These are phyloP conservation scores for Hecatera dysodea DNA, from an alignment of 2,888 invertebrate species.

Conservation along the genomic window DNA sequence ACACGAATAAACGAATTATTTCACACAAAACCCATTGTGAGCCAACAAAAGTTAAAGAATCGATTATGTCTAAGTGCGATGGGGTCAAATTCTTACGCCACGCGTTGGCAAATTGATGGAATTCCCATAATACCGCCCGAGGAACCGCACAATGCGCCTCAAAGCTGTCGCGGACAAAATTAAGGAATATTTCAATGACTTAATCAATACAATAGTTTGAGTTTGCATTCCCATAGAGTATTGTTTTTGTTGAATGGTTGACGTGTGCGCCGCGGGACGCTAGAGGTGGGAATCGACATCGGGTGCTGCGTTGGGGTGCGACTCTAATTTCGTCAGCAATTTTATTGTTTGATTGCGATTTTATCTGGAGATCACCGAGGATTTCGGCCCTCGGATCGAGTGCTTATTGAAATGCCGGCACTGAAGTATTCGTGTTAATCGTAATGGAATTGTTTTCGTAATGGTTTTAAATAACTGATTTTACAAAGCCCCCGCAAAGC, in stretches of 20 bases:
- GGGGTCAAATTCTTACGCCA: constrained; percentile 82
- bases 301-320: constrained; percentile 81
- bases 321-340: constrained; percentile 80
- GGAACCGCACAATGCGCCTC: constrained; percentile 80
- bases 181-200: constrained; percentile 86
- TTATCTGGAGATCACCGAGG: constrained; percentile 86
- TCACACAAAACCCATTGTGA: constrained; percentile 83
- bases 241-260: constrained; percentile 85
- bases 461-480: constrained; percentile 62
- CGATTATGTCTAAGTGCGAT: constrained; percentile 75
- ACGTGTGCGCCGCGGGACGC: constrained; percentile 76
- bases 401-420: constrained; percentile 66
- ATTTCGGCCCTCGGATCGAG: constrained; percentile 78
- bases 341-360: constrained; percentile 89
- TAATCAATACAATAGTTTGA: constrained; percentile 88
- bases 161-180: constrained; percentile 79
- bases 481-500: constrained; percentile 36
- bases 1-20: constrained; percentile 83
- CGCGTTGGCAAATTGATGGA: constrained; percentile 88
- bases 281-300: constrained; percentile 87
- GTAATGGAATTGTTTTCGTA: constrained; percentile 61
- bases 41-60: constrained; percentile 78
- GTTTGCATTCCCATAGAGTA: constrained; percentile 87
- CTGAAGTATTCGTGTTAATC: constrained; percentile 59
- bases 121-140: constrained; percentile 88